Conservation (phyloP, 1,140 invertebrate species). For the Parasteatoda tepidariorum region DNA sequence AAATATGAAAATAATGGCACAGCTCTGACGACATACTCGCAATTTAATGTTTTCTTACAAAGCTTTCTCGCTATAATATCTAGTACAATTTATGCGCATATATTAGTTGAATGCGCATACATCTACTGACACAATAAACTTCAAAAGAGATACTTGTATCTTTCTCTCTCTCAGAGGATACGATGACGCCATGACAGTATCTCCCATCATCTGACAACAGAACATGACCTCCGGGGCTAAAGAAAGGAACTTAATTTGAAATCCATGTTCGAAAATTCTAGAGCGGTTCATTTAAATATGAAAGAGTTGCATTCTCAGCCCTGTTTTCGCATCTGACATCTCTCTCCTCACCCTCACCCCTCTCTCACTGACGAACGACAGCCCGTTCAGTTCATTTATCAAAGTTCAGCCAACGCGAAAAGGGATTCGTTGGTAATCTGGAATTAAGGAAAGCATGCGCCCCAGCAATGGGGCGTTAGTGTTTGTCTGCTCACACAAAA, state of each 20-base stretch:
- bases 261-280: neutral
- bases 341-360: neutral
- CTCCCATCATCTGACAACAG: neutral
- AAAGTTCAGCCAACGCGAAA: slow-evolving; percentile 22
- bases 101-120: no score
- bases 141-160: no score
- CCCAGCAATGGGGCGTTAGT: neutral
- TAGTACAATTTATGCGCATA: no score
- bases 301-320: neutral
- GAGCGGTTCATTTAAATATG: slow-evolving; percentile 57
- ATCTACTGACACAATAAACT: no score
- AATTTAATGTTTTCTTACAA: no score
- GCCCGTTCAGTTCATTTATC: slow-evolving; percentile 39
- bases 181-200: neutral
- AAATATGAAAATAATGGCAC: no score
- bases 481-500: no score
- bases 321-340: neutral
- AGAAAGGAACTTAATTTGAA: neutral
- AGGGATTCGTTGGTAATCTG: neutral
- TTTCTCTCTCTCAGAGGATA: neutral
- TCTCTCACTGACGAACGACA: slow-evolving; percentile 13
- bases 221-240: neutral
- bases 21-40: no score
- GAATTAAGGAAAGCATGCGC: neutral
- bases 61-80: no score